Evolutionary conservation across 2,113 vertebrate species (phyloP), one percentile per base, ranked within the genome.

Genomic region (Odontesthes bonariensis): DNA sequence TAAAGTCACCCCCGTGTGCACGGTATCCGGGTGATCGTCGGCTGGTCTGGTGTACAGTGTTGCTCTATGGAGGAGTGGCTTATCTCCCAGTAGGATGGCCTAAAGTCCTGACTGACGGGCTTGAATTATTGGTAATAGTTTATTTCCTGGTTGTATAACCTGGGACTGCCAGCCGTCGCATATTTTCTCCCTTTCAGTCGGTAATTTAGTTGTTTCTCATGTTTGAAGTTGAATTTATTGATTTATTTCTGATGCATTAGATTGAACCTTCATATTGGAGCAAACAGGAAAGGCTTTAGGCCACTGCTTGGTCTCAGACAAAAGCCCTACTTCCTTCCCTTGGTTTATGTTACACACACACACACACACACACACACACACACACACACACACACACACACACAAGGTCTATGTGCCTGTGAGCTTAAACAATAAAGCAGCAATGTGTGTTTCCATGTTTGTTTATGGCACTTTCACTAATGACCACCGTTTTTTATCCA

Each of bases 241-340:
- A 20, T 55, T 55, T 42, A 31, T 67, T 51, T 31, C 12, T 40
- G 20, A 22, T 27, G 51, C 1, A 59, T 32, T 19, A 42, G 5
- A 32, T 31, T 0, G 0, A 6, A 13, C 8, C 42, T 63, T 73
- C n/a, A 64, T 56, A 38, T 20, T 51, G n/a, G 11, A 47, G 14
- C 54, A 81, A 79, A 86, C 83, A 87, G 86, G 85, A 91, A 89
- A 68, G 58, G 27, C 71, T 73, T 38, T 69, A 53, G 59, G 58
- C 59, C 58, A 35, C 71, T 69, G 77, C 75, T 66, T 38, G 12
- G 55, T 59, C 10, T 80, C 52, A 82, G 68, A 90, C 74, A 90
- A 86, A 90, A 86, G 74, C 61, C 55, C 7, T 42, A 79, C 84
- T 90, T 89, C 85, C 82, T 80, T 63, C 57, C 79, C 61, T 79